Evolutionary conservation across 2,888 invertebrate genomes (phyloP).

Genomic region (Pecten maximus): DNA sequence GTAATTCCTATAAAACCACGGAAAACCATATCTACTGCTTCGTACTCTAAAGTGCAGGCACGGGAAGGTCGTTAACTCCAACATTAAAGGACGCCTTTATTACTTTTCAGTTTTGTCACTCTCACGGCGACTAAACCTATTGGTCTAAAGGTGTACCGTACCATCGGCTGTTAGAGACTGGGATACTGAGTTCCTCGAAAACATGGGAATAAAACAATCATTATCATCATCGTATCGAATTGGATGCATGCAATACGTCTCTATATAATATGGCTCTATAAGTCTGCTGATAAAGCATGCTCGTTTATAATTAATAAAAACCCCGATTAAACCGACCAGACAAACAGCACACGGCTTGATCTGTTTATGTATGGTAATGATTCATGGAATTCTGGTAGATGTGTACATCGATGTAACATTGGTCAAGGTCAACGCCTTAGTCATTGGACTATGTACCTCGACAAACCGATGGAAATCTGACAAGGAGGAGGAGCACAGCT

Average conservation of each 20-base stretch:
- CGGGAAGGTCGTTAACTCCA: background rate
- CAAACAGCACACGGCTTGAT: background rate
- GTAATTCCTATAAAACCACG: background rate
- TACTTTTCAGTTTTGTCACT: no score
- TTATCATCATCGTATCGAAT: no score
- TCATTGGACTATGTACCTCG: conserved; percentile 10
- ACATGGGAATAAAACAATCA: no score
- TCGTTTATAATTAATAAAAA: background rate
- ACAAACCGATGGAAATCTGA: conserved; percentile 11
- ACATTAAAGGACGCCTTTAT: background rate
- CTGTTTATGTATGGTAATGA: background rate
- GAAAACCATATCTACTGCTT: background rate
- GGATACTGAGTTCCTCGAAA: no score
- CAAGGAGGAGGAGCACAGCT: background rate
- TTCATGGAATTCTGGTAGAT: background rate
- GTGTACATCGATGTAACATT: background rate
- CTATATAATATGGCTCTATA: no score
- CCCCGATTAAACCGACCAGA: background rate
- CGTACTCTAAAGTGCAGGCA: background rate
- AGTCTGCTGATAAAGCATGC: no score
- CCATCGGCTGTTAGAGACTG: no score
- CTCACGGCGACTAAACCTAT: no score
- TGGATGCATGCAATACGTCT: no score
- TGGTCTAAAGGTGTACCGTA: no score
- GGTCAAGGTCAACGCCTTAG: background rate